A percentile compares a stretch with the other conserved stretches of the same genome.
phyloP scores from a whole-genome alignment of 2,797 vertebrate species.

The Pipistrellus nathusii region DNA sequence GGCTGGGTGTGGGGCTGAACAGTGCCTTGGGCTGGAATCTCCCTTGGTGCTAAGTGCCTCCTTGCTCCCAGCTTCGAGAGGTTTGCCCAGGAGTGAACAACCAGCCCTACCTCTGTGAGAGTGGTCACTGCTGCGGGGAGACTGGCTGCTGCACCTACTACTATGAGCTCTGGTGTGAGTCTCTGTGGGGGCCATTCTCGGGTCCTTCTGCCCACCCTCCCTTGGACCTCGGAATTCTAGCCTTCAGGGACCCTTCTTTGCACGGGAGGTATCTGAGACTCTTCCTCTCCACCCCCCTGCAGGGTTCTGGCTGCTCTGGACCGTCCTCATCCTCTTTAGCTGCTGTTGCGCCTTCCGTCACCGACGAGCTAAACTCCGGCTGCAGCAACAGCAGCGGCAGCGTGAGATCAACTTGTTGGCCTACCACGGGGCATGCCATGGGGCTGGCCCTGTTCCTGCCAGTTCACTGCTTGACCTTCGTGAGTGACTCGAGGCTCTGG shows the following conservation, averaged over 20 bases:
- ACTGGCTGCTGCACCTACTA: constrained; percentile 97
- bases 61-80: constrained; percentile 86
- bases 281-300: constrained; percentile 15
- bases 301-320: constrained; percentile 99
- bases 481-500: constrained; percentile 75
- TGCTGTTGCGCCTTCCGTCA: constrained; percentile 97
- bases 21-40: constrained; percentile 18
- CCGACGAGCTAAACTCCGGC: constrained; percentile 93
- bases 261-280: neutral
- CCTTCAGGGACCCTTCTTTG: neutral
- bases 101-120: constrained; percentile 95
- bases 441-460: constrained; percentile 76
- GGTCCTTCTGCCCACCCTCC: constrained; percentile 26
- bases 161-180: constrained; percentile 98
- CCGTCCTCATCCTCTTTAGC: constrained; percentile 95
- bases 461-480: constrained; percentile 80
- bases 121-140: constrained; percentile 96
- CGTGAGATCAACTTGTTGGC: constrained; percentile 97
- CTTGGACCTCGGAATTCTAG: constrained; percentile 4
- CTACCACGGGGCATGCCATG: constrained; percentile 94
- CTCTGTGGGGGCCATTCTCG: neutral
- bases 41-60: constrained; percentile 61
- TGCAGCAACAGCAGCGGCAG: constrained; percentile 97
- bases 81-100: constrained; percentile 93
- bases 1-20: neutral